Conservation (phyloP, 2,113 vertebrate genomes). For the Dasyprocta punctata region DNA sequence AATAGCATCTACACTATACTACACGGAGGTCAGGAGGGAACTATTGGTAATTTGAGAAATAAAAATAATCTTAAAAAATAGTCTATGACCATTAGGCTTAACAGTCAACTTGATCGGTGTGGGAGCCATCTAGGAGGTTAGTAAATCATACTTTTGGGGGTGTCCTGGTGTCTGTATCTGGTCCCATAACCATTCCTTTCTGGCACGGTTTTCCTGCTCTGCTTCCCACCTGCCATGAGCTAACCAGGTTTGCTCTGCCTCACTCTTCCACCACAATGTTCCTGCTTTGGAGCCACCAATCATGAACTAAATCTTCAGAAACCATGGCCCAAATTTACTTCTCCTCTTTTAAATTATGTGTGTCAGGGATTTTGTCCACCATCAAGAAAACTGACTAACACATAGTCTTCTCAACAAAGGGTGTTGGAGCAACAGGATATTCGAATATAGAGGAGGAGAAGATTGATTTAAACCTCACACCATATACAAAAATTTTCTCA, state of each 20-base stretch:
- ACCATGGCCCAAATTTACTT: neutral
- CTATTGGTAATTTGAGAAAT: neutral
- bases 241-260: neutral
- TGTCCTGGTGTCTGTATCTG: neutral
- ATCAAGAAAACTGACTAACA: neutral
- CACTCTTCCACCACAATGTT: neutral
- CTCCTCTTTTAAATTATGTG: neutral
- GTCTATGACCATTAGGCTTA: neutral
- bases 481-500: neutral
- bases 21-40: neutral
- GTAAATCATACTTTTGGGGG: neutral
- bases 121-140: neutral
- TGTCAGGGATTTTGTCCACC: neutral
- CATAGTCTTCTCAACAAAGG: neutral
- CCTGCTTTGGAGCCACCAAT: neutral
- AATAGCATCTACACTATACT: too few species aligned
- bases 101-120: neutral
- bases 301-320: neutral
- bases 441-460: neutral
- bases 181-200: neutral
- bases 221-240: neutral
- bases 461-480: neutral
- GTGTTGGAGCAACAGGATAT: neutral
- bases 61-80: neutral
- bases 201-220: neutral